Base-by-base conservation (phyloP, 2,113 vertebrate species). In the Nothoprocta pentlandii region DNA sequence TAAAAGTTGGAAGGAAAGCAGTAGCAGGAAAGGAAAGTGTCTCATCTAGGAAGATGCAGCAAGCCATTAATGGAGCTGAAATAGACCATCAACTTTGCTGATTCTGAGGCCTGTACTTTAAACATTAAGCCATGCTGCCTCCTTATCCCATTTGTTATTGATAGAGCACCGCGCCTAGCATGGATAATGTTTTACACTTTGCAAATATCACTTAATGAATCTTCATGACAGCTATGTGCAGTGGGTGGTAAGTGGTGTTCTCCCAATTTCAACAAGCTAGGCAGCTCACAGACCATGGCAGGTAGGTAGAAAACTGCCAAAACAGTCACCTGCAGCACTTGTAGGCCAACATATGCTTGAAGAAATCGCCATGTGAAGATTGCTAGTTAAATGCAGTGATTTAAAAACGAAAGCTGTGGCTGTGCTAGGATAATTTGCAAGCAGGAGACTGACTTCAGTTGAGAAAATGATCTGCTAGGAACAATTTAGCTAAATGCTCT, bases 161-260 rank as follows among this genome's bases (percentile, higher is more conserved):
- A 94, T 54, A 91, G 79, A 87, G 89, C 71, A 80, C 87, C 94
- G 76, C 47, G 81, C 23, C 90, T 44, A 34, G 47, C 53, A 90
- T 79, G 87, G 93, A 86, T 76, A 92, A 92, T 86, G 85, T 59
- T 78, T 84, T 69, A 75, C 73, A 69, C 47, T 79, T 93, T 87
- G 85, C 85, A 95, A 96, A 95, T 95, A 95, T 66, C 93, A 94
- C 93, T 81, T 84, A 88, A 95, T 95, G 90, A 81, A 95, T 96
- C 93, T 94, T 86, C 47, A 16, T 13, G 74, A 53, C 80, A 71
- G 56, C 61, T 0, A 0, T 1, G 1, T 44, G 39, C 2, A 0
- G 80, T 84, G 47, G 30, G 30, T 80, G 61, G 61, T 61, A 66
- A 61, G 64, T 53, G 70, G 47, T 1, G 0, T 8, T 39, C 56